Percentiles rank a stretch among this genome's conserved stretches.
Evolutionary conservation across 2,888 invertebrate species (phyloP).

Genomic region (Perizoma affinitatum): DNA sequence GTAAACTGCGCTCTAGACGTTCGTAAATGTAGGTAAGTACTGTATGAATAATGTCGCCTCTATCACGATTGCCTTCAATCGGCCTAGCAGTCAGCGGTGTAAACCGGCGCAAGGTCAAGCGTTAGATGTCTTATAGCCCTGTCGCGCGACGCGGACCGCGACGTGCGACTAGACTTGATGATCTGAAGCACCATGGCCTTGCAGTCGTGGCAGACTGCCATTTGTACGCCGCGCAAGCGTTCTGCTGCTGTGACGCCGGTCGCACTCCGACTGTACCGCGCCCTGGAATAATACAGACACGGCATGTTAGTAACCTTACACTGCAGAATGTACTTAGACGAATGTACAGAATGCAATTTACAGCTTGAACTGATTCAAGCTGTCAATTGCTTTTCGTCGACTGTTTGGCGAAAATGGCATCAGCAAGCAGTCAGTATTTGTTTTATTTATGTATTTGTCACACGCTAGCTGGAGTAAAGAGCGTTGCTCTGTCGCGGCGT

Average conservation of each 20-base stretch:
- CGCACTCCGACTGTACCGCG: slow-evolving; percentile 85
- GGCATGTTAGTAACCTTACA: too few species aligned
- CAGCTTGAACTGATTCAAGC: too few species aligned
- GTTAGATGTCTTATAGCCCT: slow-evolving; percentile 92
- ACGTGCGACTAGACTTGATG: slow-evolving; percentile 90
- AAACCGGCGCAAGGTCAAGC: slow-evolving; percentile 92
- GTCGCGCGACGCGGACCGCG: slow-evolving; percentile 91
- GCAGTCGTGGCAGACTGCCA: slow-evolving; percentile 97
- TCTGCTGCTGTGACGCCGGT: slow-evolving; percentile 84
- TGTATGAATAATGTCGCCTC: slow-evolving; percentile 38
- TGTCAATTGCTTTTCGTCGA: too few species aligned
- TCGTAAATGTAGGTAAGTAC: not conserved
- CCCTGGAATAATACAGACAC: slow-evolving; percentile 61
- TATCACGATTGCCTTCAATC: not conserved
- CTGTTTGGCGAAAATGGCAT: too few species aligned
- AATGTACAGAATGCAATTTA: too few species aligned
- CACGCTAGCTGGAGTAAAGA: too few species aligned
- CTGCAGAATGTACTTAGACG: too few species aligned
- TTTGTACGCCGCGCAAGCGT: slow-evolving; percentile 89
- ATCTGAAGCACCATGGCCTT: slow-evolving; percentile 97
- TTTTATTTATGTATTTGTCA: too few species aligned
- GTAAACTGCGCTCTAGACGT: not conserved
- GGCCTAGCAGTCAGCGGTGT: slow-evolving; percentile 81
- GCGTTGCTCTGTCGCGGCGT: too few species aligned
- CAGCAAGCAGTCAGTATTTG: too few species aligned